These are phyloP conservation scores for Proteles cristata DNA, from an alignment of 2,113 vertebrate genomes.

Conservation along the genomic window DNA sequence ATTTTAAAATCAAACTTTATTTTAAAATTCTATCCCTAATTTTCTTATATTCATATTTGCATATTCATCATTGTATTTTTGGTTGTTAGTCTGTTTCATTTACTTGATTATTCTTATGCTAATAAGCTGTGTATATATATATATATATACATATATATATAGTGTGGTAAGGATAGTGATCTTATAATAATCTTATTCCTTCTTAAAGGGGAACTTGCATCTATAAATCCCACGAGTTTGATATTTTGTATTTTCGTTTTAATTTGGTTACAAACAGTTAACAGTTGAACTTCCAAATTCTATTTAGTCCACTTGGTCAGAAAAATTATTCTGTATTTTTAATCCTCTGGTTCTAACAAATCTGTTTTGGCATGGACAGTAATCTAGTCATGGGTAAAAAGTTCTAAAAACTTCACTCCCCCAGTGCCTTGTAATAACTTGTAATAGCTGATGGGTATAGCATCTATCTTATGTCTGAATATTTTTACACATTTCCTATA, in stretches of 20 bases:
- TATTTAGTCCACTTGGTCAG: background rate
- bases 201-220: background rate
- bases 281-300: background rate
- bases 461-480: background rate
- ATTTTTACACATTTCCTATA: background rate
- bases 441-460: background rate
- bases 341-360: background rate
- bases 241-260: background rate
- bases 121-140: background rate
- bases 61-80: background rate
- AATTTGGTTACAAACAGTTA: background rate
- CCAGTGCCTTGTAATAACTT: background rate
- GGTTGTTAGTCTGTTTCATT: background rate
- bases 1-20: conserved; percentile 33
- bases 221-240: background rate
- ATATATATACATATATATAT: too few species aligned
- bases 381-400: background rate
- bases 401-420: background rate
- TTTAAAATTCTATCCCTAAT: background rate
- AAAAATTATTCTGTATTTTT: background rate
- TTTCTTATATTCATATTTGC: background rate
- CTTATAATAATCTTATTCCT: background rate
- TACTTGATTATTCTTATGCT: background rate
- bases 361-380: background rate
- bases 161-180: background rate